These are phyloP conservation scores for Agrochola circellaris DNA, from an alignment of 2,888 invertebrate species.

Conservation along the genomic window DNA sequence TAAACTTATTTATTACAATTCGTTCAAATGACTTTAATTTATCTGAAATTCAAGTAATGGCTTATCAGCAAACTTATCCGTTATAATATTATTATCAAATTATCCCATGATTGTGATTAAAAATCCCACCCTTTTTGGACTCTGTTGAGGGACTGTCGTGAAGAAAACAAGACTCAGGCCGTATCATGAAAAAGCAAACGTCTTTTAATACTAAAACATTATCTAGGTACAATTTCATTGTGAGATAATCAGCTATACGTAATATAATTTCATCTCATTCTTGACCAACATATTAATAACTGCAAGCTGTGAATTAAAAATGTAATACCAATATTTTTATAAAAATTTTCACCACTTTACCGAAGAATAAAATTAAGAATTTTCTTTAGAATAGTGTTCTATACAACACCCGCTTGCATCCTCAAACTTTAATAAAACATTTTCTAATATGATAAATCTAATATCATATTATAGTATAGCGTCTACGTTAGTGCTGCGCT, in stretches of 20 bases:
- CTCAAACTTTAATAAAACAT: slow-evolving; percentile 43
- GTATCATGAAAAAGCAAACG: neutral
- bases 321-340: slow-evolving; percentile 12
- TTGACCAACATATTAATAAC: neutral
- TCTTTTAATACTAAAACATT: neutral
- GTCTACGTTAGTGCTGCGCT: slow-evolving; percentile 38
- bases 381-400: slow-evolving; percentile 11
- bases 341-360: slow-evolving; percentile 15
- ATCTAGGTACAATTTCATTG: neutral
- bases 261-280: neutral
- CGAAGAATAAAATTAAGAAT: slow-evolving; percentile 34
- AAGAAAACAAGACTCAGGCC: too few species aligned
- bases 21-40: neutral
- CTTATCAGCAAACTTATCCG: too few species aligned
- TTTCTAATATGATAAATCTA: too few species aligned
- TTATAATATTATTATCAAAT: too few species aligned
- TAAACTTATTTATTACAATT: too few species aligned
- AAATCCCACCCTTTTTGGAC: neutral
- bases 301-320: slow-evolving; percentile 8
- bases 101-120: neutral
- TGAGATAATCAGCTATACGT: neutral
- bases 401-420: slow-evolving; percentile 16
- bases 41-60: neutral
- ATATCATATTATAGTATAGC: too few species aligned
- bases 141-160: too few species aligned